Base-by-base conservation (phyloP, 2,113 vertebrate species). In the Aegypius monachus region DNA sequence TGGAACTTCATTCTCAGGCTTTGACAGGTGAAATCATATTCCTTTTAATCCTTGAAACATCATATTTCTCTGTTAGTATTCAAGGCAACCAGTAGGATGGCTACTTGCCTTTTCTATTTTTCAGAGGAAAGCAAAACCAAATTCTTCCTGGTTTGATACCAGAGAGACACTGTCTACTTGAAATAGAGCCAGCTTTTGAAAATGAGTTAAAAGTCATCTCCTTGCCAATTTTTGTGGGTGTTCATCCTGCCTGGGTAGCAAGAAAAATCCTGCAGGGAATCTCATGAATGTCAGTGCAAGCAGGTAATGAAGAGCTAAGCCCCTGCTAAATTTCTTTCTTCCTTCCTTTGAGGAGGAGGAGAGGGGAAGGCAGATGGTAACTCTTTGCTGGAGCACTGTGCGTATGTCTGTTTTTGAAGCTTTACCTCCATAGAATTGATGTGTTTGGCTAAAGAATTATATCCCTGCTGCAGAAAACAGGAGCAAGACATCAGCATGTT, bases 151-250 rank as follows among this genome's bases (percentile, higher is more conserved):
- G 73, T 96, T 96, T 93, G 91, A 89, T 90, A 96, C 70, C 52
- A 93, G 87, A 96, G 88, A 94, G 88, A 95, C 86, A 62, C 66
- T 65, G 72, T 88, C 94, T 94, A 75, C 67, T 96, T 95, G 95
- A 97, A 94, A 91, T 31, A 70, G 66, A 96, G 94, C 86, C 94
- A 97, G 88, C 62, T 95, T 96, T 65, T 94, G 92, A 91, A 97
- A 94, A 77, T 17, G 87, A 96, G 93, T 95, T 96, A 96, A 93
- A 97, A 97, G 96, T 96, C 87, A 90, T 93, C 93, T 96, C 93
- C 84, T 94, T 94, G 93, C 96, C 96, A 96, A 70, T 94, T 95
- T 96, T 97, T 94, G 96, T 97, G 96, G 95, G 96, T 96, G 96
- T 97, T 97, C 95, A 96, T 96, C 90, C 92, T 94, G 95, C 96